phyloP scores from a whole-genome alignment of 2,797 vertebrate genomes.

The Emys orbicularis region DNA sequence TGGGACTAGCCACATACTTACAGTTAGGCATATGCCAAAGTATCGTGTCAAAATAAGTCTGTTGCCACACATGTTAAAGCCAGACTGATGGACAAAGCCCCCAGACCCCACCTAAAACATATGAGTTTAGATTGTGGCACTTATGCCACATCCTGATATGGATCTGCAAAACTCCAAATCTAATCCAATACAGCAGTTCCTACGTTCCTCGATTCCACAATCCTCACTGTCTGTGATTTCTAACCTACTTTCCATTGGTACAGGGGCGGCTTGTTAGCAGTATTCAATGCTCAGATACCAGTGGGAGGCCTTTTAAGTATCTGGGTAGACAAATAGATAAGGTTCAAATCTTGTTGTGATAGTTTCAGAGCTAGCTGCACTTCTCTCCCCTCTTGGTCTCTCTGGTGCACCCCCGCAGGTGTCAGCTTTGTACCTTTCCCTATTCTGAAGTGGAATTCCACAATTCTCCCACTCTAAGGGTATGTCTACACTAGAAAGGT shows the following conservation, averaged over 20 bases:
- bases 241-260: not conserved
- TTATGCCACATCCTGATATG: not conserved
- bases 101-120: not conserved
- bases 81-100: not conserved
- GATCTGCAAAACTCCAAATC: not conserved
- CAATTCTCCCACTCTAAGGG: not conserved
- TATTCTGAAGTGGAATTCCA: not conserved
- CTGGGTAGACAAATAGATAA: not conserved
- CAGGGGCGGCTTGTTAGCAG: not conserved
- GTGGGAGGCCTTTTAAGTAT: not conserved
- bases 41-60: not conserved
- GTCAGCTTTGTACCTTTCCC: not conserved
- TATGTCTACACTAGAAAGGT: too few relatives aligned
- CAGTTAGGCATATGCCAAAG: not conserved
- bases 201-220: not conserved
- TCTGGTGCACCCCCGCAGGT: not conserved
- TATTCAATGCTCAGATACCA: not conserved
- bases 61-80: not conserved
- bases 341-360: not conserved
- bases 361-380: not conserved
- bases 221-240: not conserved
- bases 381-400: not conserved
- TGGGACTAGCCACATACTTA: not conserved
- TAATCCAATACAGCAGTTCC: not conserved
- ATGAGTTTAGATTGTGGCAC: not conserved